These are phyloP conservation scores for Elgaria multicarinata DNA, from an alignment of 2,113 vertebrate species.

Conservation along the genomic window DNA sequence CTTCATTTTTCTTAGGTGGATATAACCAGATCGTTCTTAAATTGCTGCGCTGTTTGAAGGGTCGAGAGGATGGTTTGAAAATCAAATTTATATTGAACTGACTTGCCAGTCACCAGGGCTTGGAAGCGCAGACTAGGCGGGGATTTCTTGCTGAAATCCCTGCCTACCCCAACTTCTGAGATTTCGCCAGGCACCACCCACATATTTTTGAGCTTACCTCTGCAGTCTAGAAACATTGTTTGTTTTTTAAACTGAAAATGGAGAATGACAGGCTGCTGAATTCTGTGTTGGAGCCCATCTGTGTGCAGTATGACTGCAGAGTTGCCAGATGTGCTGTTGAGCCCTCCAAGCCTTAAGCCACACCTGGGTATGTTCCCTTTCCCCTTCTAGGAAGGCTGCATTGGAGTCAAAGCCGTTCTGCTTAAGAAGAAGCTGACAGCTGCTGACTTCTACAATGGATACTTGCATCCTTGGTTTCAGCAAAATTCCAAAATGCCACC, in stretches of 20 bases:
- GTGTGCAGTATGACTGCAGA: not conserved
- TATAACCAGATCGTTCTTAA: not conserved
- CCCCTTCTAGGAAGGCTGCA: conserved; percentile 87
- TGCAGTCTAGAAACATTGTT: not conserved
- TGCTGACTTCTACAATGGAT: conserved; percentile 94
- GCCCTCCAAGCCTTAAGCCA: not conserved
- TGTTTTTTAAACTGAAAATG: not conserved
- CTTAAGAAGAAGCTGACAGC: conserved; percentile 90
- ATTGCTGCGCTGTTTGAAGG: not conserved
- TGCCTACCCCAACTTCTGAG: not conserved
- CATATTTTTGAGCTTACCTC: not conserved
- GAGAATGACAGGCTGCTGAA: not conserved
- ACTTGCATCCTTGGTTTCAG: conserved; percentile 85
- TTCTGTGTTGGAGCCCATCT: not conserved
- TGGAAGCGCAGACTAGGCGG: not conserved
- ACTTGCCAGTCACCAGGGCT: not conserved
- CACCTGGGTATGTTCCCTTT: not conserved
- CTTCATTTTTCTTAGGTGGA: not conserved
- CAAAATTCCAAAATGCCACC: conserved; percentile 40
- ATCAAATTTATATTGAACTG: not conserved
- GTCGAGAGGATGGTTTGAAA: not conserved
- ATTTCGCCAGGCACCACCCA: not conserved
- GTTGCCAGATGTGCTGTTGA: not conserved
- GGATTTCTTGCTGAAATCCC: not conserved
- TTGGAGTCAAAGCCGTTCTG: conserved; percentile 84